A percentile compares a stretch with the other conserved stretches of the same genome.
These are phyloP conservation scores for Coregonus suidteri DNA, from an alignment of 2,797 vertebrate species.

Conservation along the genomic window DNA sequence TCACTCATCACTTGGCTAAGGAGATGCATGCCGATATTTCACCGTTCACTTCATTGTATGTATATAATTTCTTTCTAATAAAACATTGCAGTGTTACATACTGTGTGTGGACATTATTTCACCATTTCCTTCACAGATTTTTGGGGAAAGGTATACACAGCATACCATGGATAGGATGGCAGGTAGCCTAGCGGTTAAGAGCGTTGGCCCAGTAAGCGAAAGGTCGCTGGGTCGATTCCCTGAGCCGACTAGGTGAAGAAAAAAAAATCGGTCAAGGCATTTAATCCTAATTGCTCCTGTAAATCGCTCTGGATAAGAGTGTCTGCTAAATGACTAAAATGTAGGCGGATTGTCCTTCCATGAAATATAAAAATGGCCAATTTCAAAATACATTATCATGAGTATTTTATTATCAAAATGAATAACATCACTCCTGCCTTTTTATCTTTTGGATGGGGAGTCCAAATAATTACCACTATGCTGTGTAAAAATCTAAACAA, in stretches of 20 bases:
- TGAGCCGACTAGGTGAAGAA: too few relatives aligned
- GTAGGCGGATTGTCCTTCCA: not conserved
- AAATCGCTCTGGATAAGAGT: too few relatives aligned
- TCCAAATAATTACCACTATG: constrained; percentile 89
- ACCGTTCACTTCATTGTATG: not conserved
- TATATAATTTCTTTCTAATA: constrained; percentile 4
- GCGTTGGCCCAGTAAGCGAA: too few relatives aligned
- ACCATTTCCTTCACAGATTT: not conserved
- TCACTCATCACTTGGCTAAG: not conserved
- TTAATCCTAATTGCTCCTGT: too few relatives aligned
- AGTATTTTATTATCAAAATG: constrained; percentile 99
- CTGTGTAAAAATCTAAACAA: constrained; percentile 83
- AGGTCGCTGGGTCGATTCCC: too few relatives aligned
- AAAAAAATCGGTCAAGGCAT: too few relatives aligned
- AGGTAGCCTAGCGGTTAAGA: too few relatives aligned
- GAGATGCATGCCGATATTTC: not conserved
- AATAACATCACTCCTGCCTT: constrained; percentile 86
- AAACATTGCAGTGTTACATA: not conserved
- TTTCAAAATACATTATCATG: constrained; percentile 80
- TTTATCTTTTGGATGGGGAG: constrained; percentile 62
- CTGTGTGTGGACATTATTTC: not conserved
- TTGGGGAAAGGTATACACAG: not conserved
- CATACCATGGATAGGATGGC: not conserved
- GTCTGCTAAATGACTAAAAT: too few relatives aligned
- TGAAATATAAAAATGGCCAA: constrained; percentile 47